Conservation (phyloP, 2,888 invertebrate species). For the Drosophila pegasa region DNA sequence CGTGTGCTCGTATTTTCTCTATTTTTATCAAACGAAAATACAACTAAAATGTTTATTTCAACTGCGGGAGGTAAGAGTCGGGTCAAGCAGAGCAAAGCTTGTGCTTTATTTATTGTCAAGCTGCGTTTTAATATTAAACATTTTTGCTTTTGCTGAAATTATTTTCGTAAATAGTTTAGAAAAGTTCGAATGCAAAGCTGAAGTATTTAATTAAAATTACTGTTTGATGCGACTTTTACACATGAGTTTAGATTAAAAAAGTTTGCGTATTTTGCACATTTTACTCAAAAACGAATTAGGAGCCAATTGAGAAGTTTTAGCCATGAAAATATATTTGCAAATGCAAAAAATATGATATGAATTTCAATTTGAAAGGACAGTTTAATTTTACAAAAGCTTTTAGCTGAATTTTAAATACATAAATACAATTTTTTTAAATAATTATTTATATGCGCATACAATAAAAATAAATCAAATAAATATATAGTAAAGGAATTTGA, state of each 20-base stretch:
- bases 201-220: slow-evolving; percentile 2
- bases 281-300: background rate
- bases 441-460: too few species aligned
- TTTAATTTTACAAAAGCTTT: too few species aligned
- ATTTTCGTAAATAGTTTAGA: background rate
- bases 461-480: too few species aligned
- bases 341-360: background rate
- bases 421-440: too few species aligned
- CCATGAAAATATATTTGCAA: background rate
- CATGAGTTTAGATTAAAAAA: slow-evolving; percentile 1
- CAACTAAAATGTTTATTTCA: background rate
- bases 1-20: background rate
- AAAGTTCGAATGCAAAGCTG: background rate
- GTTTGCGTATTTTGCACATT: background rate
- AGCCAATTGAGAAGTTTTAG: background rate
- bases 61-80: background rate
- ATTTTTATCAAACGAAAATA: background rate
- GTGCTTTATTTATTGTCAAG: background rate
- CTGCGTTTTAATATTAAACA: background rate
- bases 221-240: background rate
- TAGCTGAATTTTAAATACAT: too few species aligned
- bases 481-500: too few species aligned
- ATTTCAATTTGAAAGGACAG: background rate
- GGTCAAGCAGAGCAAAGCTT: background rate
- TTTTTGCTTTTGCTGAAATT: background rate